phyloP scores from a whole-genome alignment of 2,113 vertebrate genomes.

The Galeopterus variegatus region DNA sequence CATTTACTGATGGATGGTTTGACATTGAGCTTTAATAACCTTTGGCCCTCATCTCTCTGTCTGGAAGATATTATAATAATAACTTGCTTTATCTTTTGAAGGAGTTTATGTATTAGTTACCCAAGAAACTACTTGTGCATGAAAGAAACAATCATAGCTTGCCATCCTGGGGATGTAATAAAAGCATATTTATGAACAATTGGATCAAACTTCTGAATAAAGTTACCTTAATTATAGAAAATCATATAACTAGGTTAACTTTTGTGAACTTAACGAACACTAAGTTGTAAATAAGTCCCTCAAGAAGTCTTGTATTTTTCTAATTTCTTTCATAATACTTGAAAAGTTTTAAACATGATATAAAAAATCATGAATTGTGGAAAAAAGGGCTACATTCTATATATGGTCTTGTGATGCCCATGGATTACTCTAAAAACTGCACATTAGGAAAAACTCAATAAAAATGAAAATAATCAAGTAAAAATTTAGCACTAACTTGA shows the following conservation, averaged over 20 bases:
- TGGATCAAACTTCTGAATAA: conserved; percentile 27
- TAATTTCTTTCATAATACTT: conserved; percentile 24
- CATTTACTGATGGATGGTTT: background rate
- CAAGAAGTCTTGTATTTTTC: background rate
- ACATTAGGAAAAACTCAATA: background rate
- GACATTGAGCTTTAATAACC: conserved; percentile 37
- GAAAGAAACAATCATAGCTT: conserved; percentile 37
- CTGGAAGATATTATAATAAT: conserved; percentile 24
- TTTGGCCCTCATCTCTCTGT: background rate
- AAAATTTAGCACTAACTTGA: background rate
- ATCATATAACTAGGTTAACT: background rate
- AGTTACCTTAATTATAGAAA: background rate
- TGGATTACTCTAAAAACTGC: background rate
- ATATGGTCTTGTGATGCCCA: background rate
- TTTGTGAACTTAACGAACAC: background rate
- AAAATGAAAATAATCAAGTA: conserved; percentile 53
- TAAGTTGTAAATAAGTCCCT: background rate
- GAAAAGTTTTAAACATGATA: background rate
- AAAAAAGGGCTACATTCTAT: background rate
- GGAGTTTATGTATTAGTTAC: background rate
- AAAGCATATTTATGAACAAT: conserved; percentile 28
- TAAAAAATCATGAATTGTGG: background rate
- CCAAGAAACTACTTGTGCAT: background rate
- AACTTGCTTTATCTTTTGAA: background rate
- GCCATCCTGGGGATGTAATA: background rate